phyloP scores from a whole-genome alignment of 2,797 vertebrate species.

The Bucorvus abyssinicus region DNA sequence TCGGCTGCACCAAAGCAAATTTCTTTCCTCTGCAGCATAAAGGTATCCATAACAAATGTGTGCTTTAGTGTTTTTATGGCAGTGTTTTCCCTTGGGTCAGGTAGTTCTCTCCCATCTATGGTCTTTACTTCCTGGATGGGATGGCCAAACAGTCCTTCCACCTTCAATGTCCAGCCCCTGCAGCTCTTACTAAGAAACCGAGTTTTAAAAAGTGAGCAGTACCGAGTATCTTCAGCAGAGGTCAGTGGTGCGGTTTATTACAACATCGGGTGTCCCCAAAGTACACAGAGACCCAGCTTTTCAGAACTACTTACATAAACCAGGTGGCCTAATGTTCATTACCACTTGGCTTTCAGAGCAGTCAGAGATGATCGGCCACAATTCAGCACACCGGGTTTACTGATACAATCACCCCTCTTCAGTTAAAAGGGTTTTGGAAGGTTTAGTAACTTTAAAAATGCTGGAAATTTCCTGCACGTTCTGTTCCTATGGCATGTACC shows the following conservation, averaged over 20 bases:
- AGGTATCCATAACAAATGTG: not conserved
- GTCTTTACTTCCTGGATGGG: not conserved
- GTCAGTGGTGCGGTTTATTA: conserved; percentile 13
- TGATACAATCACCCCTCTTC: not conserved
- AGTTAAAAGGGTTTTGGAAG: not conserved
- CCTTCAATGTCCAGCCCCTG: not conserved
- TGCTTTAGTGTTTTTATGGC: not conserved
- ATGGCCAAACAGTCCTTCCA: not conserved
- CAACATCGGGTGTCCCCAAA: not conserved
- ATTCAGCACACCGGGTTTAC: not conserved
- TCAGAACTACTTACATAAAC: not conserved
- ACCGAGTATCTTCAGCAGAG: conserved; percentile 38
- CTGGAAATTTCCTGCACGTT: not conserved
- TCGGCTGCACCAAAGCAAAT: not conserved
- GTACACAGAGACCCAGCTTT: not conserved
- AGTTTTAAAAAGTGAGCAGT: not conserved
- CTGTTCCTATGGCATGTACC: not conserved
- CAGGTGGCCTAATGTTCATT: not conserved
- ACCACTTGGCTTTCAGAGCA: not conserved
- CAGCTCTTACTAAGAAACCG: not conserved
- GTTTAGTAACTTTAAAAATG: not conserved
- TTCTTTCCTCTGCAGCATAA: not conserved
- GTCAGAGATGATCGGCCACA: not conserved
- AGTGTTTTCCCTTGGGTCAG: not conserved
- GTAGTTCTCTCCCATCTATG: not conserved